Evolutionary conservation across 2,113 vertebrate genomes (phyloP).

Genomic region (Neotoma lepida): DNA sequence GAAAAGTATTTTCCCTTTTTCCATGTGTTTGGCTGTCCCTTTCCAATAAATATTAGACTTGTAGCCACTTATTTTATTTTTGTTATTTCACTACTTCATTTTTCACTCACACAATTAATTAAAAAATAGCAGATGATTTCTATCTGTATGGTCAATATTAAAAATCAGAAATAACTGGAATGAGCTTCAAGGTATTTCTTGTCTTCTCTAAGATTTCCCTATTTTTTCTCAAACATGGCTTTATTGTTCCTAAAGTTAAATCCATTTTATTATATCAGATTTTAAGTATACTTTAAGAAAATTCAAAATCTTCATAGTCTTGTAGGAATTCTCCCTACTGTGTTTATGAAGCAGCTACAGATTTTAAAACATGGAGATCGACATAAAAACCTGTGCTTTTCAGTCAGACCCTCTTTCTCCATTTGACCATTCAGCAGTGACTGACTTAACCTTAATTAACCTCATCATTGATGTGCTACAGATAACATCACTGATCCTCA

Average conservation of each 20-base stretch:
- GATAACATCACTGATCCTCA: not conserved
- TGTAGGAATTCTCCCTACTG: not conserved
- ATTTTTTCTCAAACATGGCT: not conserved
- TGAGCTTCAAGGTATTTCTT: not conserved
- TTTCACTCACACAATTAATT: not conserved
- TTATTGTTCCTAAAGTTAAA: not conserved
- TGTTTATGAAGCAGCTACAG: not conserved
- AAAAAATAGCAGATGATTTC: not conserved
- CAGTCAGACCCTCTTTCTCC: not conserved
- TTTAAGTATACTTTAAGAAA: not conserved
- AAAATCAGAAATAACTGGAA: not conserved
- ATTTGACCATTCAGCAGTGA: not conserved
- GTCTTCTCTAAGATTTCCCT: not conserved
- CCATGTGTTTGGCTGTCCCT: not conserved
- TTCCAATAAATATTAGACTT: not conserved
- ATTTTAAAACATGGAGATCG: not conserved
- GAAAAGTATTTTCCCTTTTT: not conserved
- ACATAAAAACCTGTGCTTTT: not conserved
- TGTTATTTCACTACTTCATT: not conserved
- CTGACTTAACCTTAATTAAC: rapidly evolving
- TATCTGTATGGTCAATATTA: not conserved
- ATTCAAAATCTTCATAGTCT: not conserved
- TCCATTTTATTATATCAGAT: not conserved
- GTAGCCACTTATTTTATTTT: not conserved
- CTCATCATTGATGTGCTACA: rapidly evolving